Evolutionary conservation across 2,888 invertebrate genomes (phyloP), one percentile per base, ranked within the genome.

Genomic region (Apodemia zela): DNA sequence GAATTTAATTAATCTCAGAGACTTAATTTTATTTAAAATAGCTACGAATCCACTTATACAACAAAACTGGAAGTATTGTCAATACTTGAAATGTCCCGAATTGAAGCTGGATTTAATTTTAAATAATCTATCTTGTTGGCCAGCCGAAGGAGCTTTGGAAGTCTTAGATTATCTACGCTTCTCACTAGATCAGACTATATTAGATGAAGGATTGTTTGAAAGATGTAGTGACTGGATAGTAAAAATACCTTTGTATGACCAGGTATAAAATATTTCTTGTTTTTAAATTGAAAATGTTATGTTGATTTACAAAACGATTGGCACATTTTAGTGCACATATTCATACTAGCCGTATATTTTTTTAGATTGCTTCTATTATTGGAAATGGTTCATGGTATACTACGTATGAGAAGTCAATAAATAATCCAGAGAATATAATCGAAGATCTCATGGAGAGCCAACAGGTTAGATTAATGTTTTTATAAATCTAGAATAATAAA

Each of bases 241-340:
- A n/a, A 93, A 93, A 73, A 94, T 95, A 71, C 92, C 93, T 59
- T 82, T 95, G 1, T 95, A 94, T 75, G 93, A 94, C 65, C 89
- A 93, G 89, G 94, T 94, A 85, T 71, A 47, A n/a, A 21, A 33
- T 38, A 38, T 13, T 13, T 38, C 38, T 13, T 38, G 38, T 38
- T 38, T 38, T 38, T 3, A 13, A 13, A 13, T 38, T 38, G 13
- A 13, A 38, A 15, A 13, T 38, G 38, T 38, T 33, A 33, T 33
- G 8, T 33, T 33, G 7, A 33, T 33, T 38, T 4, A 38, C 13
- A 38, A 38, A 38, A 38, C 13, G 38, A 15, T 38, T 11, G 11
- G 11, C 11, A 3, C 35, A 11, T 38, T 11, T 38, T 38, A 38
- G 11, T 6, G 29, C 6, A 13, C 38, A 38, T 15, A 38, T 38